Base-by-base conservation (phyloP, 2,888 invertebrate species). In the Caenorhabditis uteleia region DNA sequence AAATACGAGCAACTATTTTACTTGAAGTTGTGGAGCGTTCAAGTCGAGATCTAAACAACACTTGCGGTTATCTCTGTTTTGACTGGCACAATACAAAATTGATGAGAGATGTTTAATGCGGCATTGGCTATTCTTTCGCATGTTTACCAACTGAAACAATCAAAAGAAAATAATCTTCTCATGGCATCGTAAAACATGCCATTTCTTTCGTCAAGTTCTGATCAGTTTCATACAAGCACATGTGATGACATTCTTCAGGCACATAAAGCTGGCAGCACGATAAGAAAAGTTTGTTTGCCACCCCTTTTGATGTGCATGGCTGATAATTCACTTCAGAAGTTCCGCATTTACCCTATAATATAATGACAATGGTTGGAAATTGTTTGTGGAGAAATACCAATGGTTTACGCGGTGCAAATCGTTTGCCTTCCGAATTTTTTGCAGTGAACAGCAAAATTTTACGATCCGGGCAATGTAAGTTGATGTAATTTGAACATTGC, bases 51-150 rank as follows among this genome's bases (percentile, higher is more conserved):
- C 77, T 27, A 60, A 44, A 57, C 80, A 80, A 48, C 80, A 80
- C 45, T 80, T 74, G 16, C 78, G 55, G 44, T 80, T 80, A 54
- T 80, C 78, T 44, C 79, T 65, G 53, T 80, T 80, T 49, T 80
- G 80, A 42, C 76, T 76, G 38, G 80, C 80, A 47, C 80, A 80
- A 55, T 76, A 80, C 31, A 80, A 68, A 51, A 80, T 77, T n/a
- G 80, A 66, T 5, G 79, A 78, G 6, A 80, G 57, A 57, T 80
- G 68, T 56, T 79, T 81, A 47, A 80, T 68, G 7, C 70, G 58
- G 55, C 80, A 80, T 42, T 73, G 62, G 40, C 57, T 61, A 27
- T 76, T 64, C 25, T 61, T 67, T 8, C 74, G 56, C 60, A 81
- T 55, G 27, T 71, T 67, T 36, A 74, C 73, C 44, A 80, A 51